These are phyloP conservation scores for Tachysurus fulvidraco DNA, from an alignment of 2,113 vertebrate species.

Conservation along the genomic window DNA sequence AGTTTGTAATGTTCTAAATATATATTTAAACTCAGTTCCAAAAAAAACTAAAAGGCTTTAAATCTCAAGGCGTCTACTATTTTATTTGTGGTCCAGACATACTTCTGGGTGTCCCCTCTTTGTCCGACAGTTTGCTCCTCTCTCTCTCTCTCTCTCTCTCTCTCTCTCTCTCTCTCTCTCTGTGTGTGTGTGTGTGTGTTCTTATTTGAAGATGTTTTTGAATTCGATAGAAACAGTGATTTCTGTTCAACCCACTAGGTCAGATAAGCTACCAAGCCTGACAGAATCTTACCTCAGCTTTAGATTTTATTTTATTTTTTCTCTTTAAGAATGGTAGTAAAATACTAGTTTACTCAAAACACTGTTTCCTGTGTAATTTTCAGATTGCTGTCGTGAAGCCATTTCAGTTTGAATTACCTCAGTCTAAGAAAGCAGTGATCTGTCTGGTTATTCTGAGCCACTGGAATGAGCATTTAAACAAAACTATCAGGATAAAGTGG, in stretches of 20 bases:
- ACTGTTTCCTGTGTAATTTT: slow-evolving; percentile 25
- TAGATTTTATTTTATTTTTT: neutral
- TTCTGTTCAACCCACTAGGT: neutral
- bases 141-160: too few relatives aligned
- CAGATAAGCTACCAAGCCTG: slow-evolving; percentile 11
- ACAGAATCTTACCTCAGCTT: neutral
- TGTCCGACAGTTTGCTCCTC: neutral
- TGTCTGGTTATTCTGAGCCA: neutral
- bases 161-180: too few relatives aligned
- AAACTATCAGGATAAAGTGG: slow-evolving; percentile 32
- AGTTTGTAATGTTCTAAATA: slow-evolving; percentile 5
- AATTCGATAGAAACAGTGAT: neutral
- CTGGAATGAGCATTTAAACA: slow-evolving; percentile 5
- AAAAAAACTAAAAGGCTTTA: neutral
- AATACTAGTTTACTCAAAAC: slow-evolving; percentile 20
- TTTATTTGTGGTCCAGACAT: slow-evolving; percentile 30
- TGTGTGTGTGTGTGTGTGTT: neutral
- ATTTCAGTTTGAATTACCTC: neutral
- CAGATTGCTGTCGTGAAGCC: slow-evolving; percentile 1
- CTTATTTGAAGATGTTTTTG: slow-evolving; percentile 46
- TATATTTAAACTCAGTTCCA: neutral
- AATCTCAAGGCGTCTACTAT: neutral
- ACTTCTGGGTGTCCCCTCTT: neutral
- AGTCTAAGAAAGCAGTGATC: neutral
- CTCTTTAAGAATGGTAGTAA: neutral